These are phyloP conservation scores for Tangara arthus DNA, from an alignment of 2,797 vertebrate species.

Conservation along the genomic window DNA sequence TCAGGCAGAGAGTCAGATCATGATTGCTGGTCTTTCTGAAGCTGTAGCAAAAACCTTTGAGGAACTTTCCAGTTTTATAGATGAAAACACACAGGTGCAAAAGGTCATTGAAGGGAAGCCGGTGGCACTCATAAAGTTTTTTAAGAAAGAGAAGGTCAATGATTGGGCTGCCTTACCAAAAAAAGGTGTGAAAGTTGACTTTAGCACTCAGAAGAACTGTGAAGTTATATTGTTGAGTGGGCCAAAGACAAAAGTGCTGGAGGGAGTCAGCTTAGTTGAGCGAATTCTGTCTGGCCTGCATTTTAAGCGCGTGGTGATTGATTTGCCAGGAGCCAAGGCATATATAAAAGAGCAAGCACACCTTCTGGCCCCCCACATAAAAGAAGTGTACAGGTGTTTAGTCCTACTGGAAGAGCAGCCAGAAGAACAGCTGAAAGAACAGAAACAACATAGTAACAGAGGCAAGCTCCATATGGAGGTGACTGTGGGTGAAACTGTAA, in stretches of 20 bases:
- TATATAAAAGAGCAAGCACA: conserved; percentile 74
- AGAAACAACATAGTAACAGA: not conserved
- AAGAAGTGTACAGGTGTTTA: conserved; percentile 65
- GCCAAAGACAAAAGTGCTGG: conserved; percentile 69
- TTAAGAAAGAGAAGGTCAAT: conserved; percentile 67
- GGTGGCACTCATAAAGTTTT: conserved; percentile 70
- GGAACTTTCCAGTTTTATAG: conserved; percentile 72
- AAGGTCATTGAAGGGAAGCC: conserved; percentile 67
- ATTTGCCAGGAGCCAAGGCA: conserved; percentile 82
- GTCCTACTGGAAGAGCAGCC: conserved; percentile 73
- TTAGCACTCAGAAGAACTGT: conserved; percentile 13
- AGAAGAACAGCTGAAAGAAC: conserved; percentile 36
- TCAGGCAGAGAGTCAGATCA: conserved; percentile 39
- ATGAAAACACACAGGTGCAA: conserved; percentile 65
- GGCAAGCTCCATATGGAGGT: not conserved
- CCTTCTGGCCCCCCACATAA: conserved; percentile 28
- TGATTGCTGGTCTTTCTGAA: conserved; percentile 74
- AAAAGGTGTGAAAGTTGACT: conserved; percentile 63
- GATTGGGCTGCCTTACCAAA: conserved; percentile 34
- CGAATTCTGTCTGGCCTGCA: conserved; percentile 37
- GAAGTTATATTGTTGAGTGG: conserved; percentile 77
- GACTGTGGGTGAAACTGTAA: conserved; percentile 50
- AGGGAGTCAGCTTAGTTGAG: conserved; percentile 52
- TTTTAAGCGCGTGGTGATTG: conserved; percentile 61
- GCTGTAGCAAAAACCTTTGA: conserved; percentile 70